Percentiles rank a stretch among this genome's conserved stretches.
phyloP scores from a whole-genome alignment of 2,888 invertebrate species.

The Ochropleura leucogaster region DNA sequence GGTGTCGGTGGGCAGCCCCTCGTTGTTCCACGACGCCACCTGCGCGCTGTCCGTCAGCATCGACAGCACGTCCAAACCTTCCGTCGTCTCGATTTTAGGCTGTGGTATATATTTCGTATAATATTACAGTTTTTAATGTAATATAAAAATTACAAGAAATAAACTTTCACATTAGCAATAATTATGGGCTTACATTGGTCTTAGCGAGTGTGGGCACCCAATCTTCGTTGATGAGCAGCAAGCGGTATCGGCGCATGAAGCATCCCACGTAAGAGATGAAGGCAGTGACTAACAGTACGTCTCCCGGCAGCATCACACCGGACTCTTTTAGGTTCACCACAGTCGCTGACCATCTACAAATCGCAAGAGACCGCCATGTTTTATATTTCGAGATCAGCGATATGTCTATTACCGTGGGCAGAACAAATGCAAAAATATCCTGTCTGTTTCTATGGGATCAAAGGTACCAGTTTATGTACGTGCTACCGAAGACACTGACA shows the following conservation, averaged over 20 bases:
- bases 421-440: neutral
- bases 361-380: neutral
- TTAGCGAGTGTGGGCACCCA: constrained; percentile 95
- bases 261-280: constrained; percentile 99
- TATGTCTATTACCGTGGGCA: neutral
- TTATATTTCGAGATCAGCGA: neutral
- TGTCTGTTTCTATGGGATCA: neutral
- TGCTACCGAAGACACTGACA: too few relatives aligned
- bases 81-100: constrained; percentile 95
- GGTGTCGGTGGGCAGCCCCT: constrained; percentile 96
- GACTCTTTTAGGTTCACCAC: constrained; percentile 92
- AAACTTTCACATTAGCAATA: neutral
- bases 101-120: constrained; percentile 65
- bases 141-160: neutral
- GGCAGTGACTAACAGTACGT: constrained; percentile 96
- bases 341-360: constrained; percentile 82
- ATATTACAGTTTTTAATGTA: neutral
- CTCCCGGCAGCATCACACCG: constrained; percentile 96
- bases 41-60: constrained; percentile 97
- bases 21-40: constrained; percentile 98
- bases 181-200: constrained; percentile 86
- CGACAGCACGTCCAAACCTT: constrained; percentile 95
- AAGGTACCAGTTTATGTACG: neutral
- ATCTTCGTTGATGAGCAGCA: constrained; percentile 93
- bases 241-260: constrained; percentile 96